Evolutionary conservation across 2,888 invertebrate genomes (phyloP).

Genomic region (Folsomia candida): DNA sequence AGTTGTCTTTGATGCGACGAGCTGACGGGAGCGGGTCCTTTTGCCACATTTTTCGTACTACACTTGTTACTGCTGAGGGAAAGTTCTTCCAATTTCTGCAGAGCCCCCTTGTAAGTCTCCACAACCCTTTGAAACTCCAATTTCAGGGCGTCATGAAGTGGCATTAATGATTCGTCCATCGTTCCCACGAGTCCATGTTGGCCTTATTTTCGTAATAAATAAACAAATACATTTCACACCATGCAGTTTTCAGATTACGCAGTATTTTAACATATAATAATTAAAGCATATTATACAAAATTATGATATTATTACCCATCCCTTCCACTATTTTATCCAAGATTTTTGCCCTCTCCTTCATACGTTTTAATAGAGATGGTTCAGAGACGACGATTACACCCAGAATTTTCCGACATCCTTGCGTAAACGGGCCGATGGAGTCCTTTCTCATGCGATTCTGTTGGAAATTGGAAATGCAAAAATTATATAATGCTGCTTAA

Average conservation of each 20-base stretch:
- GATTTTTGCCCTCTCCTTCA: constrained; percentile 68
- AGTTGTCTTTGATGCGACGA: constrained; percentile 86
- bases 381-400: constrained; percentile 58
- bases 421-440: constrained; percentile 52
- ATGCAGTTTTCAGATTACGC: too few species aligned
- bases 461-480: constrained; percentile 48
- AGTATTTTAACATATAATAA: too few species aligned
- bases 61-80: constrained; percentile 52
- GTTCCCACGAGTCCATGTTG: constrained; percentile 76
- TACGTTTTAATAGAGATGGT: constrained; percentile 62
- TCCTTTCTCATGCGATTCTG: not conserved
- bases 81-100: constrained; percentile 73
- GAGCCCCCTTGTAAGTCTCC: constrained; percentile 79
- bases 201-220: too few species aligned
- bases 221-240: too few species aligned
- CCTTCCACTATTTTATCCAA: constrained; percentile 84
- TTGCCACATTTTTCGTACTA: constrained; percentile 55
- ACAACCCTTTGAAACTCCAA: constrained; percentile 76
- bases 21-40: constrained; percentile 69
- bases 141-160: constrained; percentile 55
- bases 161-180: constrained; percentile 58
- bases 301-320: too few species aligned
- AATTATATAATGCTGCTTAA: not conserved
- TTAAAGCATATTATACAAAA: too few species aligned
- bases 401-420: constrained; percentile 56